Base-by-base conservation (phyloP, 1,140 invertebrate species). In the Chironomus striatipennis region DNA sequence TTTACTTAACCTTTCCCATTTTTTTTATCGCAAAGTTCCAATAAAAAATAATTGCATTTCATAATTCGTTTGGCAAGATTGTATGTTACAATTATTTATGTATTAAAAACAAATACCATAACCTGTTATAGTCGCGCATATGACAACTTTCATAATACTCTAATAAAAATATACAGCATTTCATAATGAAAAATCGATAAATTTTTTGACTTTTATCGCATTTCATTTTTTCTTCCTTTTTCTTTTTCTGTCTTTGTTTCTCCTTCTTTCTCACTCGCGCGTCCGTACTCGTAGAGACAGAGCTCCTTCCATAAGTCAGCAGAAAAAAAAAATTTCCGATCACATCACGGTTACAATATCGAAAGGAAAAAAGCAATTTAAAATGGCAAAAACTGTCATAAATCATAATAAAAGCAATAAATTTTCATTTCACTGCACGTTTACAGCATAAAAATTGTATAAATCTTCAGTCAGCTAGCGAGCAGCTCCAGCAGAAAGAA, bases 381-480 rank as follows among this genome's bases (percentile, higher is more conserved):
- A 70, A 70, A 70, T 70, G 65, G 65, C 65, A 70, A 70, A 70
- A 70, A 70, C 20, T 70, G 65, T 70, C 65, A 70, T 70, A 70
- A 70, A 70, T 70, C 65, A 21, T 70, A 21, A 70, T 20, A 70
- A 70, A 70, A 70, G 65, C 65, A 18, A 70, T 70, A 70, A 70
- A 70, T 70, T 70, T 20, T 70, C 65, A 70, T 70, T 70, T 70
- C 65, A 70, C 65, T 70, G 65, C 65, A 70, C 65, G 20, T 70
- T 70, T 21, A 70, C 20, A 70, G 20, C 65, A 70, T 70, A 70
- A 70, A 70, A 70, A 70, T 57, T 57, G 47, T 57, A 57, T 70
- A 70, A 70, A 70, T 70, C 20, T 70, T 70, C 65, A 70, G 12
- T 57, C 47, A 57, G 47, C 47, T 57, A 57, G 47, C 47, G 12